Evolutionary conservation across 2,888 invertebrate species (phyloP).

Genomic region (Polyommatus icarus): DNA sequence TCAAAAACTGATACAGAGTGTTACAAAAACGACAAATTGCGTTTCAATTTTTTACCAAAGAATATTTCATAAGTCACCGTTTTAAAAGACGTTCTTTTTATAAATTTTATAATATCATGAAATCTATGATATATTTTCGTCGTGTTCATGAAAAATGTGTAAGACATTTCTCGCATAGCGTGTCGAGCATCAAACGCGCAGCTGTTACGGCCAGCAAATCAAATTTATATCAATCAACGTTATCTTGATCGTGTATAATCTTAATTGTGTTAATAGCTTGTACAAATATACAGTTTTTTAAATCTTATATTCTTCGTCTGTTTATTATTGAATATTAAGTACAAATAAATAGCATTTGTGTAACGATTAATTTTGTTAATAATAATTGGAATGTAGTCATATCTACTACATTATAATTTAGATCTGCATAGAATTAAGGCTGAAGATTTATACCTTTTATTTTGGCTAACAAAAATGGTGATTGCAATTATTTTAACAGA

Average conservation of each 20-base stretch:
- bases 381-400: background rate
- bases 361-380: background rate
- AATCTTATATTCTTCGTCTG: background rate
- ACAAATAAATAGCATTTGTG: background rate
- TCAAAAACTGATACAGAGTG: background rate
- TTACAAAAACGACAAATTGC: background rate
- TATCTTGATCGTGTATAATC: slow-evolving; percentile 20
- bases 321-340: background rate
- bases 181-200: slow-evolving; percentile 75
- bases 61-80: slow-evolving; percentile 20
- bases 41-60: background rate
- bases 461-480: too few species aligned
- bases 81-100: slow-evolving; percentile 42
- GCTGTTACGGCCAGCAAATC: slow-evolving; percentile 75
- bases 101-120: slow-evolving; percentile 56
- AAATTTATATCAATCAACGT: slow-evolving; percentile 76
- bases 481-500: too few species aligned
- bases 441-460: too few species aligned
- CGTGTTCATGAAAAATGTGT: slow-evolving; percentile 69
- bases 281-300: background rate
- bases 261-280: slow-evolving; percentile 13
- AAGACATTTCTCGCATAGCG: slow-evolving; percentile 65
- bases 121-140: slow-evolving; percentile 75
- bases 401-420: too few species aligned
- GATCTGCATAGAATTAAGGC: too few species aligned